These are phyloP conservation scores for Macrobrachium nipponense DNA, from an alignment of 1,140 invertebrate genomes.

Conservation along the genomic window DNA sequence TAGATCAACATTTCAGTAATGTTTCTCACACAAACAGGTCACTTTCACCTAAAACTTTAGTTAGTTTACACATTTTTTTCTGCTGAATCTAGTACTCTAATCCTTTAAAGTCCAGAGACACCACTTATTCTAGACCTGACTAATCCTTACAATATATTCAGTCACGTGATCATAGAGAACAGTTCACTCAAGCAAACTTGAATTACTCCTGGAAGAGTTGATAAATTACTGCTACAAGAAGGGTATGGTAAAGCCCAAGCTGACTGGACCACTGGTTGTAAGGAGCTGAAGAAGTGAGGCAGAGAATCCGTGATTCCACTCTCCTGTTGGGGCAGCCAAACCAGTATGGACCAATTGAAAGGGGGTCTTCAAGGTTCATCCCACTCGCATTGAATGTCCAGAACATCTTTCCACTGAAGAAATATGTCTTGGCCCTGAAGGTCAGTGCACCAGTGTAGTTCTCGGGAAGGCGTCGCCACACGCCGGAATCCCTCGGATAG, in stretches of 20 bases:
- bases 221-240: not conserved
- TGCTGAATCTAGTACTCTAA: no score
- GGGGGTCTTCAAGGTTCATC: slow-evolving; percentile 83
- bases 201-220: not conserved
- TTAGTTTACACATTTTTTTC: no score
- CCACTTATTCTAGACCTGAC: no score
- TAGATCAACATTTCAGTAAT: no score
- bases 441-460: slow-evolving; percentile 72
- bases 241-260: not conserved
- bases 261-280: not conserved
- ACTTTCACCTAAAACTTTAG: no score
- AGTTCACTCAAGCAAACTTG: not conserved
- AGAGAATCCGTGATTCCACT: not conserved
- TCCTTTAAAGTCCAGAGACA: no score
- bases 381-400: slow-evolving; percentile 92
- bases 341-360: slow-evolving; percentile 82
- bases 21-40: no score
- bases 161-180: not conserved
- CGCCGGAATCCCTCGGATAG: slow-evolving; percentile 72
- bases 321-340: slow-evolving; percentile 78
- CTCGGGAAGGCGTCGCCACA: slow-evolving; percentile 72
- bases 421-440: slow-evolving; percentile 82
- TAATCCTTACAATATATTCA: no score
- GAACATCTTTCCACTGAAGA: slow-evolving; percentile 91
- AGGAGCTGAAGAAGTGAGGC: not conserved